These are phyloP conservation scores for Pangasianodon gigas DNA, from an alignment of 2,113 vertebrate genomes.

Conservation along the genomic window DNA sequence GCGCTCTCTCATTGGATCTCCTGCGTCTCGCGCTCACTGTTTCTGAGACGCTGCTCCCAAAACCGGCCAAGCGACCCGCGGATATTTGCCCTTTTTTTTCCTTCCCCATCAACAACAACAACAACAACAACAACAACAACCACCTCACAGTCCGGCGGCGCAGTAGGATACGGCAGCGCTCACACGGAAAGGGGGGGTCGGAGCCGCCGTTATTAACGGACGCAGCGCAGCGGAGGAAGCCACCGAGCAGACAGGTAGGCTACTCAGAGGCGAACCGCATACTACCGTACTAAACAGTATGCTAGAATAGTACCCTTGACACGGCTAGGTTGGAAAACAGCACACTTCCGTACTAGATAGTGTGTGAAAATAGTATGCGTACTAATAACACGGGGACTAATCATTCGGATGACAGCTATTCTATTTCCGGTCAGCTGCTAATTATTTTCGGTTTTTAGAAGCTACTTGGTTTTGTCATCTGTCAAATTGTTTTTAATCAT, in stretches of 20 bases:
- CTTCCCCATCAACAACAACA: not conserved
- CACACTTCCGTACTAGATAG: constrained; percentile 5
- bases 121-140: not conserved
- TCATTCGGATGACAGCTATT: not conserved
- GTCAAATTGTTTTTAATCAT: not conserved
- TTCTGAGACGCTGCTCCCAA: not conserved
- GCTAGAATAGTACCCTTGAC: not conserved
- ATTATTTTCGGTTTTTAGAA: not conserved
- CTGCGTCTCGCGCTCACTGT: constrained; percentile 13
- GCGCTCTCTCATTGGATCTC: constrained; percentile 4
- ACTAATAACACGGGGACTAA: not conserved
- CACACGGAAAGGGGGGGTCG: not conserved
- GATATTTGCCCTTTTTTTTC: not conserved
- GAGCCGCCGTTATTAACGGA: constrained; percentile 1
- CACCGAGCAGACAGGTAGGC: constrained; percentile 15
- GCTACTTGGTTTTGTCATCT: not conserved
- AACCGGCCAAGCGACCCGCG: not conserved
- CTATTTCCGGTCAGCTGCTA: constrained; percentile 3
- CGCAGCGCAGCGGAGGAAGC: constrained; percentile 5
- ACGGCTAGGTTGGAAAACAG: too few relatives aligned
- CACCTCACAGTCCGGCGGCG: not conserved
- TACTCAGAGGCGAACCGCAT: not conserved
- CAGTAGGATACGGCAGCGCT: constrained; percentile 11
- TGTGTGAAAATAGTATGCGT: not conserved
- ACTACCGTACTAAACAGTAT: not conserved